Percentiles rank a stretch among this genome's conserved stretches.
These are phyloP conservation scores for Acanthopagrus latus DNA, from an alignment of 2,797 vertebrate genomes.

Conservation along the genomic window DNA sequence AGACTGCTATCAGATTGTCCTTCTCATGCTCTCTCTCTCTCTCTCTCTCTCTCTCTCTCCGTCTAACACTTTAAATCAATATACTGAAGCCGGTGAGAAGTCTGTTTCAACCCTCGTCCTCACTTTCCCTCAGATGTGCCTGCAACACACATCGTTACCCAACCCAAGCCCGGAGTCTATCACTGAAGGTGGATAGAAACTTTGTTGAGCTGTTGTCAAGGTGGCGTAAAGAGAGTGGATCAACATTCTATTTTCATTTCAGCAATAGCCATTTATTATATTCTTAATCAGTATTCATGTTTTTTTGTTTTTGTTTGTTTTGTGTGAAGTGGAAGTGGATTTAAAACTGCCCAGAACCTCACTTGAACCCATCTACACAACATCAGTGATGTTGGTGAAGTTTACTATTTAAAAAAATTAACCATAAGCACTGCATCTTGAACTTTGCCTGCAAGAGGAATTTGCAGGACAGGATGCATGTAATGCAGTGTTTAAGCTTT, in stretches of 20 bases:
- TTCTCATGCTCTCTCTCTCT: background rate
- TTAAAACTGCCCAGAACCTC: too few relatives aligned
- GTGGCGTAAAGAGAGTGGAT: background rate
- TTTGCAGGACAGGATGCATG: background rate
- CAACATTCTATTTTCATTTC: background rate
- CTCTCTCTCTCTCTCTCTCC: background rate
- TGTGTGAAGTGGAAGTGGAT: too few relatives aligned
- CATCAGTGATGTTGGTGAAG: too few relatives aligned
- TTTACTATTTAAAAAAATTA: too few relatives aligned
- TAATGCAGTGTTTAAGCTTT: background rate
- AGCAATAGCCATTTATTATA: background rate
- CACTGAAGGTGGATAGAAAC: background rate
- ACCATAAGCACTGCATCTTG: too few relatives aligned
- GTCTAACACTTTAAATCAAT: background rate
- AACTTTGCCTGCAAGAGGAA: background rate
- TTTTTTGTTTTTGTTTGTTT: background rate
- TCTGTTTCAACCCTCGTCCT: background rate
- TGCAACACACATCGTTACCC: too few relatives aligned
- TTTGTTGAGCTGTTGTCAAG: background rate
- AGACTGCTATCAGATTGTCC: rapidly evolving
- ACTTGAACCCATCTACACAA: too few relatives aligned
- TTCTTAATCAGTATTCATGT: background rate
- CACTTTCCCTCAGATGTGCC: background rate
- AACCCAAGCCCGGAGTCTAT: too few relatives aligned
- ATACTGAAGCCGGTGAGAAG: background rate